A percentile compares a stretch with the other conserved stretches of the same genome.
Evolutionary conservation across 1,140 invertebrate genomes (phyloP).

Genomic region (Drosophila varians): DNA sequence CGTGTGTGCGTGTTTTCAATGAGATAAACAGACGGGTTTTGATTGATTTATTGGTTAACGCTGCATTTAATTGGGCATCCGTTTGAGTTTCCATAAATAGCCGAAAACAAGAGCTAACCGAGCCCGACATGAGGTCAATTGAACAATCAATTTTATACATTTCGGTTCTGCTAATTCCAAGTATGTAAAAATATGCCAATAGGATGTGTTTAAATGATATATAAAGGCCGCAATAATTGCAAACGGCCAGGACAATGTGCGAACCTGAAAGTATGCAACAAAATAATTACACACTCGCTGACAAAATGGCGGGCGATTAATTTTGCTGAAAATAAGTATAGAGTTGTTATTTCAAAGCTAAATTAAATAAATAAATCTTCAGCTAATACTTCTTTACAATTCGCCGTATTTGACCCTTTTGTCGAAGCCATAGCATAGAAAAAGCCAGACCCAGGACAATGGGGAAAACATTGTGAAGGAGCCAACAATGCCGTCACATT

Average conservation of each 20-base stretch:
- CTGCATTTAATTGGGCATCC: slow-evolving; percentile 56
- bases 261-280: slow-evolving; percentile 1
- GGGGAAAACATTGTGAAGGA: background rate
- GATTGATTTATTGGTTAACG: slow-evolving; percentile 56
- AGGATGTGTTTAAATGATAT: slow-evolving; percentile 2
- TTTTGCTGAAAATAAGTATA: background rate
- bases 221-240: slow-evolving; percentile 9
- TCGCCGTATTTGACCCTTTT: slow-evolving; percentile 30
- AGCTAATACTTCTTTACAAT: slow-evolving; percentile 4
- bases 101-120: slow-evolving; percentile 11
- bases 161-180: background rate
- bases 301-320: background rate
- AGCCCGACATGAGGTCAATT: slow-evolving; percentile 21
- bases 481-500: slow-evolving; percentile 24
- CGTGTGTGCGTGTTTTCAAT: slow-evolving; percentile 39
- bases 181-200: slow-evolving; percentile 1
- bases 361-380: background rate
- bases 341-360: background rate
- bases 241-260: background rate
- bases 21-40: slow-evolving; percentile 55
- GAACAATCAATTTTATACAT: slow-evolving; percentile 10
- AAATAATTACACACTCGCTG: too few relatives aligned
- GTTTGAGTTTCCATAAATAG: slow-evolving; percentile 38
- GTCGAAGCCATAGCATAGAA: background rate
- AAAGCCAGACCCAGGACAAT: slow-evolving; percentile 13